Evolutionary conservation across 92 coral and sea anemone genomes (phyloP), one percentile per base, ranked within the genome.

Genomic region (Actinernus sp.): DNA sequence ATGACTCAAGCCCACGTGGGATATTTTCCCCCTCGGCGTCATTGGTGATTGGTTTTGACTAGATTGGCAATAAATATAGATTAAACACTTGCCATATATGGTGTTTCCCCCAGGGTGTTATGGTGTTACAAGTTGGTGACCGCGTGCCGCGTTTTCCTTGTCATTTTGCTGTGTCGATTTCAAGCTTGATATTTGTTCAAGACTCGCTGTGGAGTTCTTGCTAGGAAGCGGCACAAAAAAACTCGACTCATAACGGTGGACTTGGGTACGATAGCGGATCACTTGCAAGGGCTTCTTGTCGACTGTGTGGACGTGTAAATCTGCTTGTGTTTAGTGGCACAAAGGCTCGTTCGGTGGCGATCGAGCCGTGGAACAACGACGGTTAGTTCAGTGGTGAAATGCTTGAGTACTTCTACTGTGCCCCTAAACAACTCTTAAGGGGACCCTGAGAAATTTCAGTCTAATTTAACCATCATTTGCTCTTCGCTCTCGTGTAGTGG

Each of bases 41-140:
- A 94, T 91, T 96, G 90, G 93, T 94, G 98, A 94, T 94, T 94
- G 98, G 98, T 94, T 94, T 94, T 94, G 98, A 94, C 98, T 94
- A 90, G 95, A 94, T 92, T 83, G 98, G 92, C 98, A 94, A 94
- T 94, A 94, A 94, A 94, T 94, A 94, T 94, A 94, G 98, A 94
- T 94, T 94, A 94, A 94, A 94, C 97, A 94, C 92, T 94, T 83
- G 85, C 98, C 98, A 83, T 94, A 94, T 94, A 90, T 94, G 98
- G 98, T 58, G 71, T 74, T 63, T 74, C 91, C 97, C 93, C 93
- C 68, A 78, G 95, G 98, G 98, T 94, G 98, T 94, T 94, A 94
- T 90, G 98, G 96, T 92, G 98, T 84, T 94, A 82, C 89, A 79
- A 62, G 81, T 80, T 84, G 73, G 81, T 65, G 83, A 88, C 98